Conservation (phyloP, 2,113 vertebrate genomes). For the Lampris incognitus region DNA sequence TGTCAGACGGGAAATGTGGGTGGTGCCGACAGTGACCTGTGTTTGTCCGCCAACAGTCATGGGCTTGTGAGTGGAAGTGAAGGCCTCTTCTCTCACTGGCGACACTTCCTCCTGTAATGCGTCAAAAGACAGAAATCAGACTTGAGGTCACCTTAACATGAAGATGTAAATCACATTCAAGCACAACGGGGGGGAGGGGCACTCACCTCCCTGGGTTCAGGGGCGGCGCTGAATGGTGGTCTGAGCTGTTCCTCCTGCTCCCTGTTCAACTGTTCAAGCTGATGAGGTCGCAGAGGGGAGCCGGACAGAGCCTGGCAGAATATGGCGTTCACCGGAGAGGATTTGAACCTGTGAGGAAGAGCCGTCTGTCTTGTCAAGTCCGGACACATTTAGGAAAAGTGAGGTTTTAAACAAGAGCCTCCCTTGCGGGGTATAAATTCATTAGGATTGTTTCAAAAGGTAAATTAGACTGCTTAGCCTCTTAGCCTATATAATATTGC, state of each 20-base stretch:
- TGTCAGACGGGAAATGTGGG: conserved; percentile 96
- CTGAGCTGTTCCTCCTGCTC: conserved; percentile 90
- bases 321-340: conserved; percentile 96
- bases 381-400: background rate
- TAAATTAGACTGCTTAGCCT: too few species aligned
- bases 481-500: background rate
- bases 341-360: conserved; percentile 84
- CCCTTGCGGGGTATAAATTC: background rate
- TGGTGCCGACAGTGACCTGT: conserved; percentile 91
- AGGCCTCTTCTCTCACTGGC: conserved; percentile 88
- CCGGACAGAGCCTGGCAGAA: conserved; percentile 94
- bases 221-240: conserved; percentile 86
- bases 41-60: conserved; percentile 90
- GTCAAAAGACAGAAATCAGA: background rate
- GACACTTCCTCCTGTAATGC: conserved; percentile 83
- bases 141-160: background rate
- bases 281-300: conserved; percentile 91
- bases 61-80: conserved; percentile 92
- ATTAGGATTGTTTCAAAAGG: too few species aligned
- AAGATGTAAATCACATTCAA: background rate
- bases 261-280: conserved; percentile 88
- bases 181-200: background rate
- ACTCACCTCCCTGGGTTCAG: conserved; percentile 83
- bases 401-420: background rate
- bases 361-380: background rate